Percentiles rank a stretch among this genome's conserved stretches.
These are phyloP conservation scores for Rhizoglyphus robini DNA, from an alignment of 1,140 invertebrate genomes.

Conservation along the genomic window DNA sequence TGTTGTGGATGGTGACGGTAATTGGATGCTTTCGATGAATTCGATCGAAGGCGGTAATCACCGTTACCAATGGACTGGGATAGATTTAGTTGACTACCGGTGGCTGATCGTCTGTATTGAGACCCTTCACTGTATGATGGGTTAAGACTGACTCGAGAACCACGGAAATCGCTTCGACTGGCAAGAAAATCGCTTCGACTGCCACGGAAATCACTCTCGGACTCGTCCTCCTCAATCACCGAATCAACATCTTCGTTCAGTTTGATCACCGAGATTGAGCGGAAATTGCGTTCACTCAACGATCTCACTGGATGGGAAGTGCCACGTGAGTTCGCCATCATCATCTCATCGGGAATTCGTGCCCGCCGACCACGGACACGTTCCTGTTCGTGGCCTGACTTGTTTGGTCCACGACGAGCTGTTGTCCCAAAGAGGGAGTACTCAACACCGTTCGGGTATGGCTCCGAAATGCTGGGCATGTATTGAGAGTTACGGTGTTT, in stretches of 20 bases:
- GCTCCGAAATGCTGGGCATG: neutral
- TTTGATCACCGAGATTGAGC: neutral
- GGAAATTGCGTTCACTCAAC: conserved; percentile 7
- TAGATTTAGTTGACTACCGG: neutral
- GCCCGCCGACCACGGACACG: neutral
- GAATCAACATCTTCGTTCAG: neutral
- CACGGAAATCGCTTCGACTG: no score
- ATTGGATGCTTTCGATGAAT: no score
- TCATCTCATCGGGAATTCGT: neutral
- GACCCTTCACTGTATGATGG: no score
- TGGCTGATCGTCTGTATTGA: neutral
- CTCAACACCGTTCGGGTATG: conserved; percentile 1
- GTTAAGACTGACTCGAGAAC: no score
- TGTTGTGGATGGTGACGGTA: neutral
- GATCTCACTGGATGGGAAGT: neutral
- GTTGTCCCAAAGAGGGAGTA: neutral
- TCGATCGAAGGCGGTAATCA: neutral
- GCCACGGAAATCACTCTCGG: neutral
- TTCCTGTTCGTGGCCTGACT: neutral
- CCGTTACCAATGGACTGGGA: no score
- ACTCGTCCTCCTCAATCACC: neutral
- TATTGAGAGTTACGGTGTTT: neutral
- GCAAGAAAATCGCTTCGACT: no score
- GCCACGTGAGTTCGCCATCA: neutral
- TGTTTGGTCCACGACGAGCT: neutral